Evolutionary conservation across 2,888 invertebrate species (phyloP), one percentile per base, ranked within the genome.

Genomic region (Aporophyla nigra): DNA sequence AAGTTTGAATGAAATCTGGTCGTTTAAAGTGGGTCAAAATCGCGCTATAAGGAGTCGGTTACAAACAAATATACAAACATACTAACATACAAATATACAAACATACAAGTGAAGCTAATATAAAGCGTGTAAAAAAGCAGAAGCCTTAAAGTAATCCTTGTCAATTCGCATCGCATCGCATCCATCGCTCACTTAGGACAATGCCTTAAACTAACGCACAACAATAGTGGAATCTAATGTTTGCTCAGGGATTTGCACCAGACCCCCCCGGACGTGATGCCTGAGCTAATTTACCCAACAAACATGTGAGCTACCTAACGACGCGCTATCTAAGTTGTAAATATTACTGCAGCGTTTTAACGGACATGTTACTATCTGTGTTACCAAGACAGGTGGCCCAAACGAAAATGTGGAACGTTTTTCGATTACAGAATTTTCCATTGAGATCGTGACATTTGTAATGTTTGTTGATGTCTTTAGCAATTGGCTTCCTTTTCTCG

Each of bases 191-290:
- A 33, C 61, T 24, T 24, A 74, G 70, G 70, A 74, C 74, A 56
- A 19, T 14, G 14, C 5, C 78, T 49, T 59, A 33, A 9, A 5
- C 21, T 43, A 24, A 56, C 33, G 51, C 16, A 62, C 63, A 71
- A 69, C 24, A 68, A 68, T 73, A 69, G 43, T 56, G 71, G 65
- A 73, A 71, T 40, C 33, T 58, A 6, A 10, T 74, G 59, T 83
- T 5, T 85, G 40, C 73, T 54, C 33, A 59, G 1, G 69, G 78
- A 82, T 85, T 74, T 61, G 40, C 71, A 46, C n/a, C 43, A 83
- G 83, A 83, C 83, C 83, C 83, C 82, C 83, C 85, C 78, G 74
- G 74, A 76, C 81, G 69, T 70, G 81, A 76, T 74, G 63, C 61
- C 27, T 54, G 49, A n/a, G 67, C 40, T 68, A 53, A 75, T 86